Conservation (phyloP, 2,113 vertebrate species). For the Sinocyclocheilus rhinocerous region DNA sequence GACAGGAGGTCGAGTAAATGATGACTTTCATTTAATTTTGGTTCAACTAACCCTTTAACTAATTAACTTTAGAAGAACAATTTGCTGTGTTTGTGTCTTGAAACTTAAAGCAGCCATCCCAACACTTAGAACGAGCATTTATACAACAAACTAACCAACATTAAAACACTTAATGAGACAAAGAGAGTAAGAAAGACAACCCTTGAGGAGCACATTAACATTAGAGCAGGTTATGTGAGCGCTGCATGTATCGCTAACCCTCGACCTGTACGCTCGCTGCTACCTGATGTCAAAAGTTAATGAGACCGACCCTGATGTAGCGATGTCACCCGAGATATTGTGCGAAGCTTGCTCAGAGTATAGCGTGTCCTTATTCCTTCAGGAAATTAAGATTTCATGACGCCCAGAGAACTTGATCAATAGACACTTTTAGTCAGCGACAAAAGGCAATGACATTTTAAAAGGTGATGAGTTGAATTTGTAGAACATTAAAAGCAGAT, state of each 20-base stretch:
- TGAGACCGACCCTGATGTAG: slow-evolving; percentile 35
- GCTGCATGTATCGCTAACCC: background rate
- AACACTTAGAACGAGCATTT: background rate
- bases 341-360: slow-evolving; percentile 24
- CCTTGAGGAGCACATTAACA: background rate
- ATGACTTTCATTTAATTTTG: background rate
- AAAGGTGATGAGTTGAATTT: background rate
- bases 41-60: background rate
- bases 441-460: too few relatives aligned
- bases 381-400: slow-evolving; percentile 37
- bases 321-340: slow-evolving; percentile 62
- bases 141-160: slow-evolving; percentile 3
- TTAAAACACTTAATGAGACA: background rate
- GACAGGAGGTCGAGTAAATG: background rate
- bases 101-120: background rate
- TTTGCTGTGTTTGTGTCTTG: background rate
- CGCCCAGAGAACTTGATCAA: slow-evolving; percentile 3
- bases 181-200: slow-evolving; percentile 12
- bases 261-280: slow-evolving; percentile 4
- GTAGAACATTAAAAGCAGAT: background rate
- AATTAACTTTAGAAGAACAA: too few relatives aligned
- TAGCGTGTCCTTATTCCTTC: slow-evolving; percentile 9
- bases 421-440: background rate
- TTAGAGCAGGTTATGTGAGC: slow-evolving; percentile 7
- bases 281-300: slow-evolving; percentile 13